Percentiles rank a stretch among this genome's conserved stretches.
These are phyloP conservation scores for Acleris laterana DNA, from an alignment of 2,888 invertebrate genomes.

Conservation along the genomic window DNA sequence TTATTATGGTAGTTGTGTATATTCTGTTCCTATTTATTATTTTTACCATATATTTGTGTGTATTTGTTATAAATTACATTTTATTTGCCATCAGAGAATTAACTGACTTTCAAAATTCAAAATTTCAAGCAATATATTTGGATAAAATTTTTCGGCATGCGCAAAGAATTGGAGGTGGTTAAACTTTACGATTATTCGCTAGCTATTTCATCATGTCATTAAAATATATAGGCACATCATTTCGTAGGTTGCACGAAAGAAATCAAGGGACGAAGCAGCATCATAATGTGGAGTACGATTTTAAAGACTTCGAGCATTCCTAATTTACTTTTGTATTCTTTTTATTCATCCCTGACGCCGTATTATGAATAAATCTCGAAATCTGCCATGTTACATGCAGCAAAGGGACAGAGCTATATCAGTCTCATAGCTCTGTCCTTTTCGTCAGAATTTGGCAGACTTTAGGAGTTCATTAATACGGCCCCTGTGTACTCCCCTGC, in stretches of 20 bases:
- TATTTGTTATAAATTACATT: constrained; percentile 11
- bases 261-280: neutral
- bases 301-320: too few relatives aligned
- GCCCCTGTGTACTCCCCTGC: too few relatives aligned
- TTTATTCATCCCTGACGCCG: too few relatives aligned
- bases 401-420: too few relatives aligned
- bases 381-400: too few relatives aligned
- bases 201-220: neutral
- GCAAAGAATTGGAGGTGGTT: constrained; percentile 78
- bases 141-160: constrained; percentile 75
- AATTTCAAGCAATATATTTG: constrained; percentile 63
- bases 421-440: too few relatives aligned
- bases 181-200: constrained; percentile 36
- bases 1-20: neutral
- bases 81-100: constrained; percentile 70
- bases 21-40: constrained; percentile 10
- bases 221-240: too few relatives aligned
- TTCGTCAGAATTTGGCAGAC: too few relatives aligned
- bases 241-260: neutral
- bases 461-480: too few relatives aligned
- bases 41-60: constrained; percentile 30
- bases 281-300: too few relatives aligned
- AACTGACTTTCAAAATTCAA: constrained; percentile 77
- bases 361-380: too few relatives aligned
- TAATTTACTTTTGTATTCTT: too few relatives aligned